Base-by-base conservation (phyloP, 1,140 invertebrate species). In the Potamilus streckersoni region DNA sequence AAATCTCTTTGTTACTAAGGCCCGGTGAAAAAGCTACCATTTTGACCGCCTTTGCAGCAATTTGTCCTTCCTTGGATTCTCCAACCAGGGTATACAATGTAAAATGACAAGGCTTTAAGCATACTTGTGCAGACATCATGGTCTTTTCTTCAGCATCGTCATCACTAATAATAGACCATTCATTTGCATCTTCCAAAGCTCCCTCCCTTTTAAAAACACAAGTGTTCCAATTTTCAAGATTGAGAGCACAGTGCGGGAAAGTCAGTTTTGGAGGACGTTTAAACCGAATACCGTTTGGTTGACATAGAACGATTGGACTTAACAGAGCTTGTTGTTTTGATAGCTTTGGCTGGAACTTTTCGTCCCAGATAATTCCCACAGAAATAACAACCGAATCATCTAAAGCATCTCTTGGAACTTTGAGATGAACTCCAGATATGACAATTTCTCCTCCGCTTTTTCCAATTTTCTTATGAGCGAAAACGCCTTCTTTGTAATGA, bases 261-360 rank as follows among this genome's bases (percentile, higher is more conserved):
- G 69, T 76, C 16, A 76, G 55, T 49, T 20, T 66, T 5, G 71
- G 69, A 38, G 69, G 74, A 12, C 16, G n/a, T 65, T 68, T 71
- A 61, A 76, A 76, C 23, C 65, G 56, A 13, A 71, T 16, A 58
- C 74, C 74, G 19, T 14, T 59, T 13, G 74, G 74, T 49, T 76
- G 74, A 61, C 74, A 76, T 20, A 76, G 61, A 20, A 76, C 63
- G 0, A 76, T 19, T 55, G 74, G 74, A 71, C 74, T 76, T 66
- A 76, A 49, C 20, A 76, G 27, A 2, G 61, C n/a, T 60, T 76
- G 69, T 38, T 67, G 71, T 49, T 60, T 71, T 49, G 63, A 49
- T 4, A 76, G 55, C 13, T 61, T 19, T n/a, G 74, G 74, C 16
- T 20, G 16, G 23, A 71, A 66, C 55, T 61, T 38, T 64, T 76